These are phyloP conservation scores for Solenopsis fugax DNA, from an alignment of 1,140 invertebrate species.

Conservation along the genomic window DNA sequence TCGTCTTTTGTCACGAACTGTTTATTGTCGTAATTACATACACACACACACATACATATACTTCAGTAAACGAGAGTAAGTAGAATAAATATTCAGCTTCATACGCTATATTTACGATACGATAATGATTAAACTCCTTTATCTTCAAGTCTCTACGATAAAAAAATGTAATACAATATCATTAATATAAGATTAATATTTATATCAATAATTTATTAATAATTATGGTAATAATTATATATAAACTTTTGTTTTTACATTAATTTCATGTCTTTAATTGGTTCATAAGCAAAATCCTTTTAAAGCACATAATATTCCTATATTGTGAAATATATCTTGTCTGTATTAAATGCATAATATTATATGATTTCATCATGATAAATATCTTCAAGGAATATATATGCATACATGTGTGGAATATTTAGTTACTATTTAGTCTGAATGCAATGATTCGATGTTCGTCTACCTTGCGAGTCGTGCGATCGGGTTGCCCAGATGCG, in stretches of 20 bases:
- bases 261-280: background rate
- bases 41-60: background rate
- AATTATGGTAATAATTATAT: background rate
- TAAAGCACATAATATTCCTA: background rate
- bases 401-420: slow-evolving; percentile 4
- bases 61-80: background rate
- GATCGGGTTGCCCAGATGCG: slow-evolving; percentile 64
- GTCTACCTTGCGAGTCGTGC: slow-evolving; percentile 58
- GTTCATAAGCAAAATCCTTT: background rate
- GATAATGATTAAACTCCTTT: background rate
- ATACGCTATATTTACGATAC: background rate
- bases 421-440: slow-evolving; percentile 68
- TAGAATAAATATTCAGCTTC: background rate
- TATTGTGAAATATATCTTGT: background rate
- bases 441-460: slow-evolving; percentile 68
- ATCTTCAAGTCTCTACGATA: background rate
- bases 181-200: background rate
- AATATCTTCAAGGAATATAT: background rate
- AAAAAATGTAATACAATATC: background rate
- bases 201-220: background rate
- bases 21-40: slow-evolving; percentile 42
- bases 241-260: background rate
- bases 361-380: background rate
- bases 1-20: slow-evolving; percentile 38
- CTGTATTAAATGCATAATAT: background rate